phyloP scores from a whole-genome alignment of 92 coral and sea anemone species.

The Blastomussa wellsi region DNA sequence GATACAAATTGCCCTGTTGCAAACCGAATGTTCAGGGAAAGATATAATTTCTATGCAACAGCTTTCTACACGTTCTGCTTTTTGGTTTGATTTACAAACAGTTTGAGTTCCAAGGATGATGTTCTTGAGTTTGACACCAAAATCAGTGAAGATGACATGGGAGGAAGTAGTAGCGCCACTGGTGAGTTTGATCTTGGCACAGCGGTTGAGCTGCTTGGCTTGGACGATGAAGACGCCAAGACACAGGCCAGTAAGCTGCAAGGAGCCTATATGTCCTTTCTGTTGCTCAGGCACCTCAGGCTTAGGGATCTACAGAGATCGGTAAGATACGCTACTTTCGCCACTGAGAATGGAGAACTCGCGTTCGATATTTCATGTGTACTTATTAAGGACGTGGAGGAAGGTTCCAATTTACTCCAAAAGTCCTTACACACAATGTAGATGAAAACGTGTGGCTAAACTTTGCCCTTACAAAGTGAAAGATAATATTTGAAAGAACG shows the following conservation, averaged over 20 bases:
- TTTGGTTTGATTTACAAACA: neutral
- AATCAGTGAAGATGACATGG: slow-evolving; percentile 84
- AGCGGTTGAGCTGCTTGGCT: slow-evolving; percentile 91
- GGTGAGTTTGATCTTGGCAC: slow-evolving; percentile 92
- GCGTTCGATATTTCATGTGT: neutral
- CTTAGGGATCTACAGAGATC: slow-evolving; percentile 94
- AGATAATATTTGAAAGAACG: too few species aligned
- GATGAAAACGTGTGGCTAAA: neutral
- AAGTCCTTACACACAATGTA: neutral
- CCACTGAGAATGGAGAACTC: neutral
- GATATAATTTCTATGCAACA: neutral
- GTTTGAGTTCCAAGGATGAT: slow-evolving; percentile 72
- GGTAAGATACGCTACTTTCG: slow-evolving; percentile 52
- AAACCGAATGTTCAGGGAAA: neutral
- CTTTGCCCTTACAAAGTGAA: neutral
- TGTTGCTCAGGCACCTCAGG: slow-evolving; percentile 88
- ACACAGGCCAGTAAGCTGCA: slow-evolving; percentile 76
- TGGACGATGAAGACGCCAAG: slow-evolving; percentile 86
- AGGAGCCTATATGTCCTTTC: slow-evolving; percentile 96
- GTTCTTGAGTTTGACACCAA: slow-evolving; percentile 91
- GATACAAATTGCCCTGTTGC: too few species aligned
- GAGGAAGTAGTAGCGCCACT: slow-evolving; percentile 59
- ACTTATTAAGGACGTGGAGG: neutral
- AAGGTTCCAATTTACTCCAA: neutral
- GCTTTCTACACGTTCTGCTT: neutral